These are phyloP conservation scores for Todus mexicanus DNA, from an alignment of 2,797 vertebrate species.

Conservation along the genomic window DNA sequence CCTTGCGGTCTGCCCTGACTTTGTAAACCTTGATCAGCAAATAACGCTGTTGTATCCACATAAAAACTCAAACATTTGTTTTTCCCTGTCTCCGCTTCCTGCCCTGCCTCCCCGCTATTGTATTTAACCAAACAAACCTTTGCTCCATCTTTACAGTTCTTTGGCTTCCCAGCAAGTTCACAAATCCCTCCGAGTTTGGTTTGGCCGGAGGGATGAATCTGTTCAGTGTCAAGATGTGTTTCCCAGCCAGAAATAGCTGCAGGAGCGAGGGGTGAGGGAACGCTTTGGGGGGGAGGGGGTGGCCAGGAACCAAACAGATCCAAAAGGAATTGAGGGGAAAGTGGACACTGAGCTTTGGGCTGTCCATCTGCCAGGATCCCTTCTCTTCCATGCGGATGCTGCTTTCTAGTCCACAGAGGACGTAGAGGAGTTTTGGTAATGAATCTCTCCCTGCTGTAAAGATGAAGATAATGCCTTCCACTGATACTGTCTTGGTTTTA, in stretches of 20 bases:
- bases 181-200: not conserved
- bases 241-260: conserved; percentile 22
- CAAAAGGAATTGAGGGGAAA: not conserved
- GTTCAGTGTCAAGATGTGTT: not conserved
- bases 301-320: not conserved
- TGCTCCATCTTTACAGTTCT: conserved; percentile 12
- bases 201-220: not conserved
- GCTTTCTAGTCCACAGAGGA: not conserved
- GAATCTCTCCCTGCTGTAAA: not conserved
- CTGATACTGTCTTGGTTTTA: not conserved
- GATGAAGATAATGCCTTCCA: not conserved
- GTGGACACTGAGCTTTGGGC: not conserved
- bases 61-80: conserved; percentile 20
- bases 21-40: not conserved
- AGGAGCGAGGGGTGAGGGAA: not conserved
- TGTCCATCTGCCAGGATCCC: not conserved
- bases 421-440: not conserved
- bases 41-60: not conserved
- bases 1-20: not conserved
- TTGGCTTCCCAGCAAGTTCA: conserved; percentile 23
- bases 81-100: not conserved
- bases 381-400: fast-evolving
- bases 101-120: not conserved
- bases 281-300: fast-evolving
- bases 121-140: conserved; percentile 40